A percentile compares a stretch with the other conserved stretches of the same genome.
Conservation (phyloP, 2,113 vertebrate genomes). For the Coryphaenoides rupestris region DNA sequence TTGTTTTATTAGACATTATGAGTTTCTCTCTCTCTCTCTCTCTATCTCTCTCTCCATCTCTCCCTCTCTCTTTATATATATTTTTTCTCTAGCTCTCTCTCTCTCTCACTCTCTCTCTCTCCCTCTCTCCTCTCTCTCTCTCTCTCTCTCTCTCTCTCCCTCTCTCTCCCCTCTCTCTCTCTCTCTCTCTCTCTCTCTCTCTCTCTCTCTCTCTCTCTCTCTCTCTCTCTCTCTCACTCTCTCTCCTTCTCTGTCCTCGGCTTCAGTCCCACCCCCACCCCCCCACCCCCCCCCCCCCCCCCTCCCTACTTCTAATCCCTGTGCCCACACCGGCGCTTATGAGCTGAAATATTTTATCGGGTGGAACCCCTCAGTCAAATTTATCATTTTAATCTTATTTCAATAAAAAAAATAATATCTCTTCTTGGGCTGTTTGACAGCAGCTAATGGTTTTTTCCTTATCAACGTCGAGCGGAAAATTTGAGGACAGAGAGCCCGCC, state of each 20-base stretch:
- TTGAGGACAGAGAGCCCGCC: conserved; percentile 73
- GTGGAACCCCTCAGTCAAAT: conserved; percentile 84
- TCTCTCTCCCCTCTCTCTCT: not conserved
- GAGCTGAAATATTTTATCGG: conserved; percentile 97
- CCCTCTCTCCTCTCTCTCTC: conserved; percentile 35
- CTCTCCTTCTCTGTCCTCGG: conserved; percentile 9
- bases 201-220: conserved; percentile 29
- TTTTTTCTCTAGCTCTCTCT: conserved; percentile 10
- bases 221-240: conserved; percentile 38
- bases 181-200: conserved; percentile 18
- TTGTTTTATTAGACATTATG: conserved; percentile 82
- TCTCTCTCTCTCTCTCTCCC: conserved; percentile 28
- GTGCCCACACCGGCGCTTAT: conserved; percentile 83
- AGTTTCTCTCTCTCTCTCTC: conserved; percentile 73
- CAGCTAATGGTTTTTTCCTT: conserved; percentile 90
- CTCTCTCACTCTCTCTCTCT: conserved; percentile 29
- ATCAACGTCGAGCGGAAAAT: conserved; percentile 79
- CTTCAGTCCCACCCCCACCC: not conserved
- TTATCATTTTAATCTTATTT: conserved; percentile 93
- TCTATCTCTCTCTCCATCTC: conserved; percentile 18
- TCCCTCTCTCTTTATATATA: not conserved
- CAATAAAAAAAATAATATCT: conserved; percentile 94
- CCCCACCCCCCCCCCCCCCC: conserved; percentile 34
- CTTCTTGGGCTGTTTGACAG: conserved; percentile 81
- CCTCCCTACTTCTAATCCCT: conserved; percentile 78